Base-by-base conservation (phyloP, 1,140 invertebrate genomes). In the Metaphire vulgaris region DNA sequence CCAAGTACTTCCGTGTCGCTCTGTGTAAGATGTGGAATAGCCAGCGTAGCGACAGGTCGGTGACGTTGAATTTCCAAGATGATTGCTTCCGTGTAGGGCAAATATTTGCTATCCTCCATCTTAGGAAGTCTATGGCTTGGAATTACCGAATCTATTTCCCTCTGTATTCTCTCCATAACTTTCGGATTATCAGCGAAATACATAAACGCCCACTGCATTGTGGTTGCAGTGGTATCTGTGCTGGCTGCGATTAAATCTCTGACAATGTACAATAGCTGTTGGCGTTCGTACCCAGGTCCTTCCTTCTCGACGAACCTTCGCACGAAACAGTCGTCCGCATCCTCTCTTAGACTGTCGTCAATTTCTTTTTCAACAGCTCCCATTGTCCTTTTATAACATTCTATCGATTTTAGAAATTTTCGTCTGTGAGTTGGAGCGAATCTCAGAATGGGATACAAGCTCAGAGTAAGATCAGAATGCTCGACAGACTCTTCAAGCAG, bases 11-110 rank as follows among this genome's bases (percentile, higher is more conserved):
- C 41, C 6, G 6, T 12, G 41, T 56, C 41, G 41, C 41, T 56
- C 6, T 12, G 41, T 6, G 79, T 77, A 14, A 72, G 67, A 74
- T 83, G 81, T 2, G 81, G 80, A n/a, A 83, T 70, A n/a, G 76
- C 80, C 30, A 82, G 66, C 0, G 93, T 81, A n/a, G 79, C 81
- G 33, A 80, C 78, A 31, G 80, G 80, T 28, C 77, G 79, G 67
- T 81, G 80, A 32, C 84, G 72, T 66, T 80, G 76, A 21, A 82
- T 76, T 72, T 85, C 83, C 56, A 79, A 75, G 16, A 85, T 75
- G 21, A 80, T 78, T 0, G 83, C 82, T 33, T 83, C 79, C 1
- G 80, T 81, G 75, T 80, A 84, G 29, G 82, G 81, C 78, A 85
- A 72, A 26, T 69, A 30, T 21, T 31, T 30, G 30, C 79, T 74